These are phyloP conservation scores for Sebastes minor DNA, from an alignment of 2,797 vertebrate genomes.

Conservation along the genomic window DNA sequence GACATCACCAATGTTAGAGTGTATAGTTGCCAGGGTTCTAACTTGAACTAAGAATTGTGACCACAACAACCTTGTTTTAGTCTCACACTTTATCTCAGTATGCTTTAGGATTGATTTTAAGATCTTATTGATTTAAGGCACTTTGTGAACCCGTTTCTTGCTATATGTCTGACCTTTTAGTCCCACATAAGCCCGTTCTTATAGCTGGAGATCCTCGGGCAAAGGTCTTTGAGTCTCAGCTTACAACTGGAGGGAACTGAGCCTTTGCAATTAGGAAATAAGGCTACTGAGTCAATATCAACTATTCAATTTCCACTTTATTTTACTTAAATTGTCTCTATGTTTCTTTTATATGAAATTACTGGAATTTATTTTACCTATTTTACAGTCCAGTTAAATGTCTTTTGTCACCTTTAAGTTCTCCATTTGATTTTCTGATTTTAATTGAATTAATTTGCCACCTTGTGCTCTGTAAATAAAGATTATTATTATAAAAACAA, in stretches of 20 bases:
- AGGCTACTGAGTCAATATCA: background rate
- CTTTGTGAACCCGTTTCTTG: background rate
- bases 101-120: background rate
- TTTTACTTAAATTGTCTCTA: background rate
- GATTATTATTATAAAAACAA: background rate
- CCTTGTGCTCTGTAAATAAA: background rate
- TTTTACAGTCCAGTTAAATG: background rate
- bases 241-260: background rate
- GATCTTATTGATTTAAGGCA: background rate
- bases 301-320: no score
- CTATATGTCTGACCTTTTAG: background rate
- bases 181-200: background rate
- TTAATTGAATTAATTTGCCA: background rate
- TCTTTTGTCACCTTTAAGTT: background rate
- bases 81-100: background rate
- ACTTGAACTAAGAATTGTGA: background rate
- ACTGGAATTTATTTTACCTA: background rate
- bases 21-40: background rate
- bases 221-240: background rate
- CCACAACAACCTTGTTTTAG: background rate
- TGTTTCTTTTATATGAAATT: background rate
- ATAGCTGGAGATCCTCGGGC: background rate
- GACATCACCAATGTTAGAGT: background rate
- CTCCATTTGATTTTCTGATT: background rate
- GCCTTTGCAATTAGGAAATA: background rate